phyloP scores from a whole-genome alignment of 2,888 invertebrate species.

The Drosophila multiciliata region DNA sequence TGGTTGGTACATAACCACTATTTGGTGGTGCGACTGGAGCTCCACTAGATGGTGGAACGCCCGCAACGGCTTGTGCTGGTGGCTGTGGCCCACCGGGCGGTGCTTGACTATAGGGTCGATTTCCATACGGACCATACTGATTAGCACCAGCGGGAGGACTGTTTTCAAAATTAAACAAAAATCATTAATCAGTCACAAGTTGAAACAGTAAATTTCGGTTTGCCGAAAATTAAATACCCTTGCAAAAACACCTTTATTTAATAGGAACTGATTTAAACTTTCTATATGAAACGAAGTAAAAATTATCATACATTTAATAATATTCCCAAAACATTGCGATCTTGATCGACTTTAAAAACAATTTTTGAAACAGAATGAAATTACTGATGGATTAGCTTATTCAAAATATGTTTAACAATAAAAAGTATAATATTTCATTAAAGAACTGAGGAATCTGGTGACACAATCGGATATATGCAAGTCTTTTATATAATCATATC shows the following conservation, averaged over 20 bases:
- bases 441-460: background rate
- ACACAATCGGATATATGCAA: background rate
- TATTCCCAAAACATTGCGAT: background rate
- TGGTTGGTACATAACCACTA: conserved; percentile 84
- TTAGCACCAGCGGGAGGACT: conserved; percentile 85
- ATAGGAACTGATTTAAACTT: no score
- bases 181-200: background rate
- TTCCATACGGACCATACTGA: conserved; percentile 84
- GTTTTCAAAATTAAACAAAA: conserved; percentile 2
- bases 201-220: background rate
- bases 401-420: background rate
- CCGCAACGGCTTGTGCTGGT: conserved; percentile 84
- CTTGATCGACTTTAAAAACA: background rate
- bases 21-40: conserved; percentile 85
- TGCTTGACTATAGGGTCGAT: conserved; percentile 83
- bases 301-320: no score
- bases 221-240: background rate
- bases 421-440: background rate
- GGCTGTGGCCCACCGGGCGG: conserved; percentile 86
- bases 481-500: background rate
- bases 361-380: background rate
- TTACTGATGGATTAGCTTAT: background rate
- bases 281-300: no score
- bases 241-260: background rate
- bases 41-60: conserved; percentile 83